phyloP scores from a whole-genome alignment of 2,797 vertebrate species.

The Peromyscus attwateri region DNA sequence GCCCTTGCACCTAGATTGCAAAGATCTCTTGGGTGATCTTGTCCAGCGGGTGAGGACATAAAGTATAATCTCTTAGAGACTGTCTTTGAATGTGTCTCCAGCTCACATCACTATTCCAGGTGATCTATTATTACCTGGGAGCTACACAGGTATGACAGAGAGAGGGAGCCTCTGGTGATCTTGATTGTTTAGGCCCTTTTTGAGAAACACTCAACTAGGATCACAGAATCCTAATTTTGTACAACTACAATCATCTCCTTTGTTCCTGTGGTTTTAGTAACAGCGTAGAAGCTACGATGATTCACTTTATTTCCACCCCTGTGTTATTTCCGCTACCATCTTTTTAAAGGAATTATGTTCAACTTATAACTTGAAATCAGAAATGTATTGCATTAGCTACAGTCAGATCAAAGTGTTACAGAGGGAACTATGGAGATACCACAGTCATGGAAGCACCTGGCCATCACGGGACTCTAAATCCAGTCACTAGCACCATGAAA shows the following conservation, averaged over 20 bases:
- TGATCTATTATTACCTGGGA: background rate
- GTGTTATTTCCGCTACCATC: background rate
- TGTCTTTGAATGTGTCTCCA: background rate
- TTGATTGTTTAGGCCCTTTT: background rate
- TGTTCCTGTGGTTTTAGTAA: background rate
- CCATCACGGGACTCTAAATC: background rate
- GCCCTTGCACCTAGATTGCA: background rate
- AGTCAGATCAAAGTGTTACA: background rate
- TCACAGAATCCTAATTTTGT: background rate
- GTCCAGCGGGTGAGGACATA: background rate
- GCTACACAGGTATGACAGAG: background rate
- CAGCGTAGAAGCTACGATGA: background rate
- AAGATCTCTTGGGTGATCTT: fast-evolving
- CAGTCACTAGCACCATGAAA: background rate
- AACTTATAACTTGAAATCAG: background rate
- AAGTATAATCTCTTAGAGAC: background rate
- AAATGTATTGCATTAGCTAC: background rate
- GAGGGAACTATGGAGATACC: no score
- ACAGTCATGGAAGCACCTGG: background rate
- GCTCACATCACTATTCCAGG: background rate
- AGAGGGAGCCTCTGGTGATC: background rate
- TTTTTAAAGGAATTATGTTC: background rate
- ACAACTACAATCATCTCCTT: background rate
- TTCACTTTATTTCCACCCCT: background rate
- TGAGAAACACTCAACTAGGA: background rate